phyloP scores from a whole-genome alignment of 2,113 vertebrate species.

The Parus major region DNA sequence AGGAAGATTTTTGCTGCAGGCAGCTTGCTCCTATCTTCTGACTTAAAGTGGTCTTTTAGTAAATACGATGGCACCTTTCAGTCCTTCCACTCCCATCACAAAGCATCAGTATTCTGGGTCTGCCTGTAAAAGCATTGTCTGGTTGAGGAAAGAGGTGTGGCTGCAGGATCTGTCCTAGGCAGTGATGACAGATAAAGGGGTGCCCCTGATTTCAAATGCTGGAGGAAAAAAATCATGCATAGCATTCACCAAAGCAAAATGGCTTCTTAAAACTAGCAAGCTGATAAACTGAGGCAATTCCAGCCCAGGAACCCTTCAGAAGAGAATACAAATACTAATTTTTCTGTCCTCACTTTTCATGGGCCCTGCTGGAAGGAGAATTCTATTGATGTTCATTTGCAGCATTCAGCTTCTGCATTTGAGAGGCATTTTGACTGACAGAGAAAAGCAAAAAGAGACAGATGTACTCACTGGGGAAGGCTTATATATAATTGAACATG shows the following conservation, averaged over 20 bases:
- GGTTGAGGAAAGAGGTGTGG: not conserved
- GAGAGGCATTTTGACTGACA: conserved; percentile 22
- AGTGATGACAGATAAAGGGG: not conserved
- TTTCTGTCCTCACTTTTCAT: not conserved
- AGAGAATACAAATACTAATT: not conserved
- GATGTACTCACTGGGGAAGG: conserved; percentile 4
- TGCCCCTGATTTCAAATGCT: not conserved
- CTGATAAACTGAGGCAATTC: not conserved
- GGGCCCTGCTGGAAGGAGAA: not conserved
- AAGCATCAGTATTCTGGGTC: not conserved
- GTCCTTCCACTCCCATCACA: not conserved
- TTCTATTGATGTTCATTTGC: not conserved
- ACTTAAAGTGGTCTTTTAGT: not conserved
- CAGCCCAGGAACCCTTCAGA: not conserved
- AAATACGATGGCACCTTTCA: not conserved
- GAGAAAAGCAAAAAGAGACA: not conserved
- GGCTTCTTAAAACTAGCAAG: not conserved
- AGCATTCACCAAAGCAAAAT: not conserved
- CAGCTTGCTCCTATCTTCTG: not conserved
- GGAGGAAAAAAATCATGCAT: not conserved
- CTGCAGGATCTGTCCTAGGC: not conserved
- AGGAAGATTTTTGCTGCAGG: not conserved
- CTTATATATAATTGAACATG: conserved; percentile 15
- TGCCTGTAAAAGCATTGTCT: not conserved
- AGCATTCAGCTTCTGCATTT: not conserved